These are phyloP conservation scores for Rana temporaria DNA, from an alignment of 2,113 vertebrate genomes.

Conservation along the genomic window DNA sequence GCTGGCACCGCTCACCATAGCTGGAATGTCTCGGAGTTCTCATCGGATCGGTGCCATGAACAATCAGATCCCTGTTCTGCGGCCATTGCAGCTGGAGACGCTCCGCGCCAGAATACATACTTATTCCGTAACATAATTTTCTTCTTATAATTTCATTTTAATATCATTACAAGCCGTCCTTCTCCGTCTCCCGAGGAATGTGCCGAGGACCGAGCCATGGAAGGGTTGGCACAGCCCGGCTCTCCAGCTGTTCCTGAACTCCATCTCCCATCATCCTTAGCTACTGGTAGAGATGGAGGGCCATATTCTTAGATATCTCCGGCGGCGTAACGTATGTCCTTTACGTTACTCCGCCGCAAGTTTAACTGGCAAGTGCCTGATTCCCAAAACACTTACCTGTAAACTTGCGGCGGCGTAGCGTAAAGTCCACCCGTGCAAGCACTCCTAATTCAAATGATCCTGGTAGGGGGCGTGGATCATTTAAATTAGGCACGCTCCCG, in stretches of 20 bases:
- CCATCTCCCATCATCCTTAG: background rate
- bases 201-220: background rate
- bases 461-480: too few species aligned
- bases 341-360: too few species aligned
- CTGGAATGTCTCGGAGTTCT: background rate
- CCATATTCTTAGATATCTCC: too few species aligned
- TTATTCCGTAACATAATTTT: slow-evolving; percentile 44
- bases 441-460: too few species aligned
- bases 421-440: too few species aligned
- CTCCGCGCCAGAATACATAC: slow-evolving; percentile 33
- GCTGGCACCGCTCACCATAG: background rate
- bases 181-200: slow-evolving; percentile 5
- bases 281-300: background rate
- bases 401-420: too few species aligned
- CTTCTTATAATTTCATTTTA: slow-evolving; percentile 4
- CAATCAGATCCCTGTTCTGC: slow-evolving; percentile 16
- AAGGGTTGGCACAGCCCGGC: background rate
- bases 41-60: slow-evolving; percentile 35
- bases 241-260: slow-evolving; percentile 9
- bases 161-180: slow-evolving; percentile 1
- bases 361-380: too few species aligned
- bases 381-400: too few species aligned
- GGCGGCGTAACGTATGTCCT: too few species aligned
- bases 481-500: too few species aligned
- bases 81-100: slow-evolving; percentile 24